Evolutionary conservation across 2,113 vertebrate genomes (phyloP), one percentile per base, ranked within the genome.

Genomic region (Stigmatopora argus): DNA sequence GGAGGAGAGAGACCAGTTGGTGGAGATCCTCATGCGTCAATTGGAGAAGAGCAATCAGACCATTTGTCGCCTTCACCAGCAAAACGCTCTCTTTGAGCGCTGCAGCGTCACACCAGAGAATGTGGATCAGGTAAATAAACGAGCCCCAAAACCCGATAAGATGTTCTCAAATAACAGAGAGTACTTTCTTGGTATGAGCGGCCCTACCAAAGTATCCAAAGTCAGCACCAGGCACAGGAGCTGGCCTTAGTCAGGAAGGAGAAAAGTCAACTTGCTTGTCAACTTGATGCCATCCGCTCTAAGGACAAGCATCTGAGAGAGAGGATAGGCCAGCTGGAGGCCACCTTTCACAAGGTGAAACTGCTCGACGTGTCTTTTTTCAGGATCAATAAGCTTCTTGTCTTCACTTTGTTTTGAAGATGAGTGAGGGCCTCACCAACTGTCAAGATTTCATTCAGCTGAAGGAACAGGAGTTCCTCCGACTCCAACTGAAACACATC

Each of bases 401-500:
- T 62, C 26, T 70, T 23, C 0, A 18, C 51, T 38, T 8, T 61
- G 13, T 66, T n/a, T 51, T 35, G 18, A 84, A 96, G 94, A 92
- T 93, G 65, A 91, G 88, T 12, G 78, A 92, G 83, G 91, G 91
- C 69, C 92, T 96, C 83, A 85, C 91, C 62, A 92, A 93, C 79
- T 93, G 93, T 75, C 94, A 93, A 78, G 88, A 92, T 68, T 88
- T 92, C 67, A 89, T 94, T 79, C 94, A 95, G 72, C 86, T 84
- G 53, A 92, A 91, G 71, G 89, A 95, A 2, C 93, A 97, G 77
- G 90, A 94, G 41, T 88, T 87, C 1, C 83, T 89, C 69, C 82
- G 79, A 21, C 84, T 93, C 46, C 93, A 93, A 66, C 89, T 96
- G 60, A 92, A 92, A 12, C 94, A 93, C 41, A 81, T 90, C 23